These are phyloP conservation scores for Idris sp. DNA, from an alignment of 1,140 invertebrate species.

Conservation along the genomic window DNA sequence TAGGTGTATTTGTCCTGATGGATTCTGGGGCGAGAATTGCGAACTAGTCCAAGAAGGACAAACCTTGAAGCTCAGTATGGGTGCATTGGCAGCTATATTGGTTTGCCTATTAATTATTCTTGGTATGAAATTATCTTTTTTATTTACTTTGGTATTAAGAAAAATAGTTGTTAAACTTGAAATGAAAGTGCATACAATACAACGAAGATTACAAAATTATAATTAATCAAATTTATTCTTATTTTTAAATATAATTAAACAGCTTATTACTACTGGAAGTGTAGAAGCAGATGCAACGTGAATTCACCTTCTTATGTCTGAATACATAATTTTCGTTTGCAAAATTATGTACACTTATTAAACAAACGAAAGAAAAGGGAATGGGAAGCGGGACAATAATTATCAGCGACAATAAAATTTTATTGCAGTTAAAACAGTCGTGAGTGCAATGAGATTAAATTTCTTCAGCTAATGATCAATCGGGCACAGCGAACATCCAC, in stretches of 20 bases:
- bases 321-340: slow-evolving; percentile 17
- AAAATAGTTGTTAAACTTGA: too few relatives aligned
- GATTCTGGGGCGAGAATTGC: slow-evolving; percentile 96
- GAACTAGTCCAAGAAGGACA: slow-evolving; percentile 94
- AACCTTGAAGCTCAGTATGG: slow-evolving; percentile 94
- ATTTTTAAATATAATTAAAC: slow-evolving; percentile 36
- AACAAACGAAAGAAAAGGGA: slow-evolving; percentile 23
- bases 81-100: slow-evolving; percentile 93
- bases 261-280: slow-evolving; percentile 49
- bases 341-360: slow-evolving; percentile 18
- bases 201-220: too few relatives aligned
- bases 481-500: slow-evolving; percentile 58
- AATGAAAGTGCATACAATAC: too few relatives aligned
- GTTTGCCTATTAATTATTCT: slow-evolving; percentile 96
- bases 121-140: slow-evolving; percentile 85
- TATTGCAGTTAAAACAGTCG: slow-evolving; percentile 45
- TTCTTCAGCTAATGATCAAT: slow-evolving; percentile 50
- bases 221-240: slow-evolving; percentile 44
- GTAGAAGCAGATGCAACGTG: slow-evolving; percentile 43
- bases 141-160: too few relatives aligned
- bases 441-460: slow-evolving; percentile 49
- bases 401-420: slow-evolving; percentile 25
- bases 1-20: slow-evolving; percentile 90
- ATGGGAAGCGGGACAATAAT: slow-evolving; percentile 15
- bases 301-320: slow-evolving; percentile 37